These are phyloP conservation scores for Corythaeola cristata DNA, from an alignment of 2,113 vertebrate species.

Conservation along the genomic window DNA sequence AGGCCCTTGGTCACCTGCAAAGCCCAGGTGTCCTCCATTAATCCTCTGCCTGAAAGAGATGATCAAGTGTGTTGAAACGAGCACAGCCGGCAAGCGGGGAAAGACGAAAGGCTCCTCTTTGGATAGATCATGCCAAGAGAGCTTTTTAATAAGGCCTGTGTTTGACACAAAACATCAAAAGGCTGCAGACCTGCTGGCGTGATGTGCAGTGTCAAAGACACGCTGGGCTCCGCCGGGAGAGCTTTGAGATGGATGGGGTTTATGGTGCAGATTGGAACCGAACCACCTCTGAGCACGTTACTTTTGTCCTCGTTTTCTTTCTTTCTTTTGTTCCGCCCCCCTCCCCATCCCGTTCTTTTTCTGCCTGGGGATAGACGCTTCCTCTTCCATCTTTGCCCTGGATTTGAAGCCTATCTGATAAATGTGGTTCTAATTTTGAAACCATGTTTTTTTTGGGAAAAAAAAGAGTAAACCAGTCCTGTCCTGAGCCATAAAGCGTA, in stretches of 20 bases:
- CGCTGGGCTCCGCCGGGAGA: not conserved
- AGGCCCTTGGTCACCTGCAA: not conserved
- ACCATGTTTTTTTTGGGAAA: accelerated
- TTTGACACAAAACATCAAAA: conserved; percentile 21
- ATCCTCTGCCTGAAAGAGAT: not conserved
- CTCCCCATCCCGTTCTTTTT: not conserved
- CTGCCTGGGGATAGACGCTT: not conserved
- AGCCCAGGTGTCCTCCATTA: not conserved
- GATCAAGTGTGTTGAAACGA: not conserved
- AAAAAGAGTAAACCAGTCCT: not conserved
- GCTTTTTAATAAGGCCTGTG: not conserved
- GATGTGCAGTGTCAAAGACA: not conserved
- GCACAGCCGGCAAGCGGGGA: not conserved
- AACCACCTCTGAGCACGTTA: not conserved
- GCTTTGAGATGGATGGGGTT: not conserved
- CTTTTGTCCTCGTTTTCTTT: not conserved
- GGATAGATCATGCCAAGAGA: not conserved
- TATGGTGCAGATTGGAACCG: not conserved
- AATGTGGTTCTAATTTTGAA: not conserved
- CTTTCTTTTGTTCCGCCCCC: not conserved
- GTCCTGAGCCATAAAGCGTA: not conserved
- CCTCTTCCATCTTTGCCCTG: not conserved
- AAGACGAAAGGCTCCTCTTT: conserved; percentile 6
- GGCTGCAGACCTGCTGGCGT: not conserved
- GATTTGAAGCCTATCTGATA: not conserved